Base-by-base conservation (phyloP, 2,888 invertebrate species). In the Drosophila tripunctata region DNA sequence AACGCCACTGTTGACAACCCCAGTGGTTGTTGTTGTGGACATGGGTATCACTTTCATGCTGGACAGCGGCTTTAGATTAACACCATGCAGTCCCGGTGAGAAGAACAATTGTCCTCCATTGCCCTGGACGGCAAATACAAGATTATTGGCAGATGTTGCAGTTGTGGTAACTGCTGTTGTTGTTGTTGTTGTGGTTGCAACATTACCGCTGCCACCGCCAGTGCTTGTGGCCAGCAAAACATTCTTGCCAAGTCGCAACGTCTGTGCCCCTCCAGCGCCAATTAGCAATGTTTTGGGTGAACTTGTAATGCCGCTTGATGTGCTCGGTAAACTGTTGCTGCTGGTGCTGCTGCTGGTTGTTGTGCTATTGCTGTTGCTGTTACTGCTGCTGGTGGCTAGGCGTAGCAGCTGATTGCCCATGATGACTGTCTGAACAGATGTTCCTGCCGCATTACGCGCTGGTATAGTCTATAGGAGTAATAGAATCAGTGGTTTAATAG, bases 51-150 rank as follows among this genome's bases (percentile, higher is more conserved):
- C 93, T 89, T 94, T 94, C 56, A 94, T 92, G 7, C 93, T 93
- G 89, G 94, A 93, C 64, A 94, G 87, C 7, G 93, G 92, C 87
- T 94, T 94, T 14, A 94, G 92, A 87, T 94, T 94, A 57, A 94
- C 93, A 17, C 93, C 93, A 89, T 93, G 93, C 86, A 94, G 93
- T 30, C 93, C 93, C 6, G 93, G 93, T n/a, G 94, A 94, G 55
- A 94, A 89, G 56, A 94, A 90, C 68, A 94, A 93, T 88, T 94
- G 94, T 0, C 91, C 91, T 21, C 93, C 93, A 35, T 93, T 93
- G 19, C 93, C 93, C 78, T 93, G 93, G 62, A 93, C 93, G 7
- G 93, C 93, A 54, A 93, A 89, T 15, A 93, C 92, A 35, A 93
- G 92, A 56, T 93, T 90, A 61, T 89, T 90, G 4, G 81, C 70